Evolutionary conservation across 1,140 invertebrate genomes (phyloP), one percentile per base, ranked within the genome.

Genomic region (Caenorhabditis remanei): DNA sequence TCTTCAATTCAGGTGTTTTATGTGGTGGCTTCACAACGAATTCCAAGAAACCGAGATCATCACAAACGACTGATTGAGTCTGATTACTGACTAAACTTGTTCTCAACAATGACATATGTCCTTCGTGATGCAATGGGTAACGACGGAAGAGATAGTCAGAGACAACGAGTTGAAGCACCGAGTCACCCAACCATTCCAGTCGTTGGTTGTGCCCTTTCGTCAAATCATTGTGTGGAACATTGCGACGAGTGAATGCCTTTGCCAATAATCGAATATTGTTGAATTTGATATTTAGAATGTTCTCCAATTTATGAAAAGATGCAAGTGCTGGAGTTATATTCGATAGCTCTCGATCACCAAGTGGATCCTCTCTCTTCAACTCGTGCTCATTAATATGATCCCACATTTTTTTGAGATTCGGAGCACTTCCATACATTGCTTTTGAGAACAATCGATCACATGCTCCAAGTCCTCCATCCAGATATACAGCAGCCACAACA

Each of bases 81-180:
- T 96, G 95, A 93, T 98, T 98, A 92, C 98, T 98, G 0, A 98
- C 97, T 67, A 98, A 93, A 48, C 97, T 98, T 91, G 96, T 98
- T 83, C 98, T 94, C 3, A 99, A 94, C 14, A 99, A 93, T 11
- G 98, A 99, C 84, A 99, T 94, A 94, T 99, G 98, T 7, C 98
- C 98, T 94, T 99, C 98, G 91, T 99, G 98, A 95, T 99, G 98
- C 90, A 98, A 96, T 0, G 98, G 98, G 93, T 99, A 99, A 94
- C 96, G 96, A 90, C 96, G 95, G 92, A 99, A 99, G 0, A 99
- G 94, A 93, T 98, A 97, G 92, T 99, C 97, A 0, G 97, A 98
- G 4, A 97, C 96, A 67, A 99, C 96, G 13, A 99, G 94, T 92
- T 99, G 98, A 24, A 99, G 93, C 14, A 99, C 97, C 0, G 98